Conservation (phyloP, 2,797 vertebrate genomes). For the Chaunax sp. region DNA sequence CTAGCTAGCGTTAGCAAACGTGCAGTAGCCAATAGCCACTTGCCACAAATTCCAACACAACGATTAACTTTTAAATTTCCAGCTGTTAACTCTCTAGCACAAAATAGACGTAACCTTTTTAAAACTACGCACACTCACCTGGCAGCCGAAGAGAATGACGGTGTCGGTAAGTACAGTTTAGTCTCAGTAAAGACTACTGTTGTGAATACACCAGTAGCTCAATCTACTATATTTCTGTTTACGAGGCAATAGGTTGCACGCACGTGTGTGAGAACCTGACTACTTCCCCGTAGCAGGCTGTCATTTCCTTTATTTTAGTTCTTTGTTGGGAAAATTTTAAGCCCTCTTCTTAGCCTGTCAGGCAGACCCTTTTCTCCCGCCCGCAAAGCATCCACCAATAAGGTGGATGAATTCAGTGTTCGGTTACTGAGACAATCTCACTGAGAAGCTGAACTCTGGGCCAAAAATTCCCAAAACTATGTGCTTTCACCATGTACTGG, state of each 20-base stretch:
- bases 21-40: too few relatives aligned
- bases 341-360: slow-evolving; percentile 13
- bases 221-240: neutral
- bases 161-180: too few relatives aligned
- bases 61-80: too few relatives aligned
- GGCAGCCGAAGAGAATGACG: neutral
- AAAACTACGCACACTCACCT: slow-evolving; percentile 27
- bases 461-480: accelerated
- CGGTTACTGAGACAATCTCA: accelerated
- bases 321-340: accelerated
- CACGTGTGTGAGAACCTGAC: slow-evolving; percentile 45
- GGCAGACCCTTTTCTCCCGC: accelerated
- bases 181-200: too few relatives aligned
- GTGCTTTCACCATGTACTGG: accelerated
- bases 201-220: neutral
- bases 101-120: accelerated
- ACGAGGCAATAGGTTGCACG: neutral
- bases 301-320: neutral
- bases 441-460: neutral
- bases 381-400: slow-evolving; percentile 11
- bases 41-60: too few relatives aligned
- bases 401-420: neutral
- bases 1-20: neutral
- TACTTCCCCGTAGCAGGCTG: neutral
- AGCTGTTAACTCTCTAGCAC: too few relatives aligned